Conservation (phyloP, 1,140 invertebrate species). For the Gyrodactylus bullatarudis region DNA sequence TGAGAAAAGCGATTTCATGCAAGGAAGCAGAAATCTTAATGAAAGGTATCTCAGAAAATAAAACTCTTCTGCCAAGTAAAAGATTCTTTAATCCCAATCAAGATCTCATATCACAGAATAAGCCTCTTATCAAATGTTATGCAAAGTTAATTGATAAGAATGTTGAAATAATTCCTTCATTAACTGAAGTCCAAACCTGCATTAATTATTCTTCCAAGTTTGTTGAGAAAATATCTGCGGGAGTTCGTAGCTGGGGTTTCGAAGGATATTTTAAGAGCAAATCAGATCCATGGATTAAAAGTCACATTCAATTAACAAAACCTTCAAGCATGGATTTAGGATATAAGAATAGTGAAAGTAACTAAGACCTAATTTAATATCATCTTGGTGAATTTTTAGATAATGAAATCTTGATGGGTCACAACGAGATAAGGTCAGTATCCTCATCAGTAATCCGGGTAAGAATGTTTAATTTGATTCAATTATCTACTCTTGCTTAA, state of each 20-base stretch:
- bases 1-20: background rate
- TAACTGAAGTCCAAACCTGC: background rate
- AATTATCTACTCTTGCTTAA: no score
- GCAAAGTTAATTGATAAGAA: background rate
- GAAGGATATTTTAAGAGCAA: background rate
- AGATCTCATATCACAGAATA: background rate
- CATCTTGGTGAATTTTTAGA: no score
- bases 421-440: no score
- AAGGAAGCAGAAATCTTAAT: background rate
- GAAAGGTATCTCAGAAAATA: background rate
- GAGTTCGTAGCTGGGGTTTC: background rate
- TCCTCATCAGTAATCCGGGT: no score
- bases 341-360: no score
- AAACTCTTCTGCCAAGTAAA: background rate
- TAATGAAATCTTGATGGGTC: no score
- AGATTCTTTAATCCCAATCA: background rate
- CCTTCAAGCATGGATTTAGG: no score
- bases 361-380: no score
- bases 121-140: background rate
- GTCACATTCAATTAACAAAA: no score
- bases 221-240: background rate
- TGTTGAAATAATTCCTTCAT: background rate
- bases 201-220: background rate
- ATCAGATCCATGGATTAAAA: background rate
- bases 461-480: no score